These are phyloP conservation scores for Gnathonemus echidnorhynchus DNA, from an alignment of 2,113 vertebrate species.

Conservation along the genomic window DNA sequence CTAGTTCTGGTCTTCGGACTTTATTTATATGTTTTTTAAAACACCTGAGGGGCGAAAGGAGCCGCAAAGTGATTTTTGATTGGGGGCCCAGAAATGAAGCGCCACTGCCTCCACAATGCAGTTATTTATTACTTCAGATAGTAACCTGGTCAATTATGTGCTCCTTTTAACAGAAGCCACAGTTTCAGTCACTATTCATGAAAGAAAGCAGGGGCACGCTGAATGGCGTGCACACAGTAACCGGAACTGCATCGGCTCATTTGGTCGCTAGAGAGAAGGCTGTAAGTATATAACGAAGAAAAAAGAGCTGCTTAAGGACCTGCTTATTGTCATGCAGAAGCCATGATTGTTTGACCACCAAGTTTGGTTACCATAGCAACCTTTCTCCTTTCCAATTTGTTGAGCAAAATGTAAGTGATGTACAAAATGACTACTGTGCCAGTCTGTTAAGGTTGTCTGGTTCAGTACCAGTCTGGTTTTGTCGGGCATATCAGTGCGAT, in stretches of 20 bases:
- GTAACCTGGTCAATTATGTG: not conserved
- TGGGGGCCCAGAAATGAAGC: not conserved
- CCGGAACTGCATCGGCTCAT: not conserved
- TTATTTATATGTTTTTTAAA: not conserved
- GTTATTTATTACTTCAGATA: not conserved
- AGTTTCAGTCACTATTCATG: not conserved
- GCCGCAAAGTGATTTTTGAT: not conserved
- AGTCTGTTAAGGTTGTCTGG: not conserved
- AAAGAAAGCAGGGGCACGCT: not conserved
- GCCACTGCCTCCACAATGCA: not conserved
- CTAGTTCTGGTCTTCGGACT: not conserved
- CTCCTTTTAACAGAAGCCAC: not conserved
- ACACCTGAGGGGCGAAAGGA: not conserved
- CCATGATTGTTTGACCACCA: not conserved
- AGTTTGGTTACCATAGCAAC: not conserved
- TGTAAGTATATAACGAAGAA: not conserved
- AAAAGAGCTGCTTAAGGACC: not conserved
- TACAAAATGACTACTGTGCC: not conserved
- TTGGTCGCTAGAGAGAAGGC: not conserved
- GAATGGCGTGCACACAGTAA: not conserved
- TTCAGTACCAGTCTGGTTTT: not conserved
- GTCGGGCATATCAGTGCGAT: not conserved
- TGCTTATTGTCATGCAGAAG: not conserved
- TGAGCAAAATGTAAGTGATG: not conserved
- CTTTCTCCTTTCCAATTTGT: not conserved